A percentile compares a stretch with the other conserved stretches of the same genome.
Conservation (phyloP, 2,113 vertebrate species). For the Cheirogaleus medius region DNA sequence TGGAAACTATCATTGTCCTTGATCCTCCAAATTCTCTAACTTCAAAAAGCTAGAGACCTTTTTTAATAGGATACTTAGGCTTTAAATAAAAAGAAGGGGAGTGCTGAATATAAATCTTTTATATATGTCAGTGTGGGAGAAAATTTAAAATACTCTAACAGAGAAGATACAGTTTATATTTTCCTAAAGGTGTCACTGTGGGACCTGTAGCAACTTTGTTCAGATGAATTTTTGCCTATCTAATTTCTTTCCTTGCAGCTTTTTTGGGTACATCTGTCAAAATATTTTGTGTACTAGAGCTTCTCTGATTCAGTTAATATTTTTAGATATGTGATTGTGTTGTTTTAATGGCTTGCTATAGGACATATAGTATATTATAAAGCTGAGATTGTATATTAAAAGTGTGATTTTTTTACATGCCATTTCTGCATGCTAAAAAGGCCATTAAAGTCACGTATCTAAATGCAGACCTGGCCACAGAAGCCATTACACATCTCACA, state of each 20-base stretch:
- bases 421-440: conserved; percentile 73
- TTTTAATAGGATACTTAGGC: conserved; percentile 31
- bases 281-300: conserved; percentile 66
- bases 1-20: conserved; percentile 54
- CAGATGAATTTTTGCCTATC: conserved; percentile 71
- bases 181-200: conserved; percentile 88
- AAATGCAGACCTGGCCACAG: conserved; percentile 71
- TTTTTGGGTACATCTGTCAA: conserved; percentile 77
- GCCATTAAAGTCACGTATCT: conserved; percentile 75
- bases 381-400: conserved; percentile 71
- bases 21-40: conserved; percentile 63
- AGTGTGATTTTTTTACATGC: conserved; percentile 66
- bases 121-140: conserved; percentile 40
- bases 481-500: conserved; percentile 67
- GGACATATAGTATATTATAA: conserved; percentile 68
- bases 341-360: conserved; percentile 72
- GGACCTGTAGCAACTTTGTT: conserved; percentile 79
- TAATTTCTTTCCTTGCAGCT: conserved; percentile 65
- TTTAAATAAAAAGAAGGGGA: neutral
- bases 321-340: conserved; percentile 76
- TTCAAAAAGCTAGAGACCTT: conserved; percentile 41
- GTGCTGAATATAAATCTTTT: conserved; percentile 59
- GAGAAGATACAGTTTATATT: conserved; percentile 74
- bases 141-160: conserved; percentile 73
- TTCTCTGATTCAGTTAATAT: conserved; percentile 56